phyloP scores from a whole-genome alignment of 2,888 invertebrate genomes.

The Drosophila atroscutellata region DNA sequence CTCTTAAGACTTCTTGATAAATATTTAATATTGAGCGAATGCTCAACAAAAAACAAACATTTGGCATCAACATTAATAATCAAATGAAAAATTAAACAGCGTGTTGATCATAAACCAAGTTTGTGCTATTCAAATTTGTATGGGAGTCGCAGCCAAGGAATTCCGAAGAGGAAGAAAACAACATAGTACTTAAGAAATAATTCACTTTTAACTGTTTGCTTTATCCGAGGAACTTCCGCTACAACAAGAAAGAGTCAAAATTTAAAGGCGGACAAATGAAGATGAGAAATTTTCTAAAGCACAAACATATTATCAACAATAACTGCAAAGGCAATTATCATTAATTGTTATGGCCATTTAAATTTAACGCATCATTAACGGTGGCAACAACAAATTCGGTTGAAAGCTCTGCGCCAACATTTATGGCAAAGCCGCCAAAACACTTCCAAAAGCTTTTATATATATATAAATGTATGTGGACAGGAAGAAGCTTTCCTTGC shows the following conservation, averaged over 20 bases:
- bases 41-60: neutral
- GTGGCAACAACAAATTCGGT: conserved; percentile 26
- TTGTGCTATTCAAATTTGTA: neutral
- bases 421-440: conserved; percentile 40
- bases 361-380: conserved; percentile 81
- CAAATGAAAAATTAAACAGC: neutral
- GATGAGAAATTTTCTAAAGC: conserved; percentile 35
- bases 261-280: conserved; percentile 27
- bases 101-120: neutral
- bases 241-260: conserved; percentile 1
- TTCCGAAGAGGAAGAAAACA: too few species aligned
- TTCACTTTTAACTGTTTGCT: conserved; percentile 6
- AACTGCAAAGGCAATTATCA: conserved; percentile 75
- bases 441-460: conserved; percentile 40
- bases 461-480: neutral
- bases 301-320: conserved; percentile 70
- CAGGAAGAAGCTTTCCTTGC: conserved; percentile 43
- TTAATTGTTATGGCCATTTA: conserved; percentile 80
- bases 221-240: neutral
- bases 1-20: neutral
- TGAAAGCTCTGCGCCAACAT: conserved; percentile 42
- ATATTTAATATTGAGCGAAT: neutral
- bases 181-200: neutral
- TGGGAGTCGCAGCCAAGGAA: too few species aligned
- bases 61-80: neutral